A percentile compares a stretch with the other conserved stretches of the same genome.
Conservation (phyloP, 2,888 invertebrate species). For the Tenthredo livida region DNA sequence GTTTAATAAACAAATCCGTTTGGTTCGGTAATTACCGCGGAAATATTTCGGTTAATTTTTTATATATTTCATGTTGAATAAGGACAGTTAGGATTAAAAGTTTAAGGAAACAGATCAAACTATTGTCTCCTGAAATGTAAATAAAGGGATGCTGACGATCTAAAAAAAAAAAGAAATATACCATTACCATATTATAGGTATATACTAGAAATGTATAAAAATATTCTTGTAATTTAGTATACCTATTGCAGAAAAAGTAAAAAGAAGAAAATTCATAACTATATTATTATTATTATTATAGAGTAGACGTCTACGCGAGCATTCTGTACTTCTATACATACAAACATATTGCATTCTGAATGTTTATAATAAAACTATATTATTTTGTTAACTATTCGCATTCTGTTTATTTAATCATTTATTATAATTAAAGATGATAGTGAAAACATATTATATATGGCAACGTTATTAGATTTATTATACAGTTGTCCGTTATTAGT, state of each 20-base stretch:
- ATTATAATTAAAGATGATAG: background rate
- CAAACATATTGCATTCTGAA: background rate
- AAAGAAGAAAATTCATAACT: background rate
- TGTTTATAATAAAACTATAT: constrained; percentile 48
- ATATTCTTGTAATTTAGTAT: constrained; percentile 34
- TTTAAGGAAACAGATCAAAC: background rate
- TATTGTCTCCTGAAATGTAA: background rate
- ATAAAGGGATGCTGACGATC: background rate
- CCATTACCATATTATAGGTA: background rate
- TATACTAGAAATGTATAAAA: constrained; percentile 19
- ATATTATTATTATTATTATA: too few species aligned
- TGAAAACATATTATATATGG: constrained; percentile 8
- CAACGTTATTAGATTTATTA: background rate
- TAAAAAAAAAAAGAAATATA: background rate
- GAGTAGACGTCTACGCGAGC: background rate
- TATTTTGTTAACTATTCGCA: constrained; percentile 34
- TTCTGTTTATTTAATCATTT: constrained; percentile 33
- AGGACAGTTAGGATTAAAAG: background rate
- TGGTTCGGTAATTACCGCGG: background rate
- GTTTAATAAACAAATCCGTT: background rate
- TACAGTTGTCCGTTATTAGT: background rate
- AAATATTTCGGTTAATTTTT: background rate
- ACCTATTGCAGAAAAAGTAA: too few species aligned
- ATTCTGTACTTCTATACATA: constrained; percentile 34
- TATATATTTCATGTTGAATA: background rate